Conservation (phyloP, 2,888 invertebrate species). For the Idaea straminata region DNA sequence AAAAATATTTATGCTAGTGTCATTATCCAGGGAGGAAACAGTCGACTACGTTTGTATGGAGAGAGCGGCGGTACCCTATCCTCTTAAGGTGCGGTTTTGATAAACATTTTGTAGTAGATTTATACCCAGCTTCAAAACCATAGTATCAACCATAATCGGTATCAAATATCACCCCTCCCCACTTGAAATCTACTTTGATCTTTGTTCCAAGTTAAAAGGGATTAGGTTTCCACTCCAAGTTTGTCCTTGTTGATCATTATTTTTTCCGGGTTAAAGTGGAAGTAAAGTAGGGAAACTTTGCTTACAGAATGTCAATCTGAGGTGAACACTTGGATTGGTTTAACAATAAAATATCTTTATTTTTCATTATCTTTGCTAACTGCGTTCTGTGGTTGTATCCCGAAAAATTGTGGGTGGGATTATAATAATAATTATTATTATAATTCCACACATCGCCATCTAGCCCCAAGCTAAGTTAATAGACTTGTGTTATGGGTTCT, state of each 20-base stretch:
- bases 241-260: conserved; percentile 28
- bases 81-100: too few relatives aligned
- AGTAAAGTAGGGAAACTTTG: background rate
- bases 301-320: background rate
- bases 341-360: background rate
- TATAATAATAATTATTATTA: too few relatives aligned
- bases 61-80: too few relatives aligned
- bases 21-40: too few relatives aligned
- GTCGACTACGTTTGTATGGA: too few relatives aligned
- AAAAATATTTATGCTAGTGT: too few relatives aligned
- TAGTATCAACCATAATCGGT: conserved; percentile 15
- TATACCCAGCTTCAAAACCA: background rate
- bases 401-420: too few relatives aligned
- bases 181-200: conserved; percentile 46
- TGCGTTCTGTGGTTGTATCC: too few relatives aligned
- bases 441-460: too few relatives aligned
- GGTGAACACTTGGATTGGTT: background rate
- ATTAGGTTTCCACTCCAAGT: conserved; percentile 29
- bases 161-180: conserved; percentile 41
- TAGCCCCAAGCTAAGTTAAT: too few relatives aligned
- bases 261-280: conserved; percentile 10
- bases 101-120: too few relatives aligned
- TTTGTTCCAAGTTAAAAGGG: conserved; percentile 39
- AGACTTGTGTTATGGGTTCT: too few relatives aligned
- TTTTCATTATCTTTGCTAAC: background rate